Evolutionary conservation across 2,113 vertebrate genomes (phyloP).

Genomic region (Peromyscus polionotus): DNA sequence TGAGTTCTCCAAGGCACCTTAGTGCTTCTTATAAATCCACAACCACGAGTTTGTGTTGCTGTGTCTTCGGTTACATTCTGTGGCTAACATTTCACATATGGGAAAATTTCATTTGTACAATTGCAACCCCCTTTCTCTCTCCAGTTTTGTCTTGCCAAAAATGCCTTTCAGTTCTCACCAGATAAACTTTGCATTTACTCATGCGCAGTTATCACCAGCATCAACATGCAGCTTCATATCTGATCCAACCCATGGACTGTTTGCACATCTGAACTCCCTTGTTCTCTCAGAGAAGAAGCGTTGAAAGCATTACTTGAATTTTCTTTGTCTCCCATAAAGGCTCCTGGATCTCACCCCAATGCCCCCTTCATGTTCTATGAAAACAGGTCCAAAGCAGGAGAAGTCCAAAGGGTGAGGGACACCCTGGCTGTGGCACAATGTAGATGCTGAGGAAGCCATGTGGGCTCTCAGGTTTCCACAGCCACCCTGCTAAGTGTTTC

Average conservation of each 20-base stretch:
- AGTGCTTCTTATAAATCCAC: background rate
- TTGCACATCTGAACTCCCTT: background rate
- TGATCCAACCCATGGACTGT: background rate
- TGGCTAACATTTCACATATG: background rate
- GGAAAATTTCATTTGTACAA: background rate
- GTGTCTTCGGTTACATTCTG: background rate
- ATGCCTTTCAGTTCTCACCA: background rate
- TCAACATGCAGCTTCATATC: background rate
- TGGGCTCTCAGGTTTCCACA: background rate
- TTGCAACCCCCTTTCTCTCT: background rate
- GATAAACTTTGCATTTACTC: background rate
- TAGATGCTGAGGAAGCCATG: background rate
- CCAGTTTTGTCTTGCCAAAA: background rate
- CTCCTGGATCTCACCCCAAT: rapidly evolving
- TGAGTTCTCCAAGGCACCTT: background rate
- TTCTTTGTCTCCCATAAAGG: background rate
- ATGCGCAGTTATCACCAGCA: rapidly evolving
- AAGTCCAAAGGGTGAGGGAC: background rate
- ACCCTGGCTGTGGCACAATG: background rate
- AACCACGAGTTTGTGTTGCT: background rate
- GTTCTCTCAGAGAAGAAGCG: background rate
- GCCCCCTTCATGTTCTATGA: background rate
- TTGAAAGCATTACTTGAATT: background rate
- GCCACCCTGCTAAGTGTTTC: background rate
- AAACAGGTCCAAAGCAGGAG: background rate